Percentiles rank a stretch among this genome's conserved stretches.
phyloP scores from a whole-genome alignment of 1,140 invertebrate species.

The Diabrotica undecimpunctata region DNA sequence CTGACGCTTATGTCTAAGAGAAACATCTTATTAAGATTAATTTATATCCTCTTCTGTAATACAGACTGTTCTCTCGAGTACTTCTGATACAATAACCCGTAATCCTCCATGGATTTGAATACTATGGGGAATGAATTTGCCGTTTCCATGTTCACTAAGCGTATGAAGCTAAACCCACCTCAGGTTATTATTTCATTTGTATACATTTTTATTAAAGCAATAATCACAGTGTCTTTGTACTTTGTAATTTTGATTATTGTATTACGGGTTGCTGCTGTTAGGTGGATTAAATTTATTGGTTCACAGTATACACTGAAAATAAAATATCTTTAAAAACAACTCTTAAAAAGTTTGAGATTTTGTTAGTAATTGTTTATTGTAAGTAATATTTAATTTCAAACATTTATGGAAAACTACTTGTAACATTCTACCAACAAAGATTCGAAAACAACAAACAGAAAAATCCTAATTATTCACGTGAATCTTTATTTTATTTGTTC shows the following conservation, averaged over 20 bases:
- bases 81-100: conserved; percentile 37
- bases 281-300: not conserved
- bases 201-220: conserved; percentile 22
- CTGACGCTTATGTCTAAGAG: not conserved
- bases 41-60: not conserved
- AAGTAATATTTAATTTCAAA: no score
- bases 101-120: conserved; percentile 33
- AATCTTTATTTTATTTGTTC: no score
- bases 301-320: not conserved
- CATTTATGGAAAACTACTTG: no score
- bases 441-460: no score
- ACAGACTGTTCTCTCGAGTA: conserved; percentile 21
- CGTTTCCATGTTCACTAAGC: conserved; percentile 38
- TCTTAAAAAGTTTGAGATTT: no score
- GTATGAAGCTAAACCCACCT: conserved; percentile 31
- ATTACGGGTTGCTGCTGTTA: conserved; percentile 8
- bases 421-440: no score
- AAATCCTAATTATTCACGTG: no score
- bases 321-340: not conserved
- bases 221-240: conserved; percentile 5
- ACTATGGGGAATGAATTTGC: conserved; percentile 26
- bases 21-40: not conserved
- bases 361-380: no score
- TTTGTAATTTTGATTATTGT: conserved; percentile 8
- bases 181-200: conserved; percentile 34